Conservation (phyloP, 2,888 invertebrate species). For the Lycaena phlaeas region DNA sequence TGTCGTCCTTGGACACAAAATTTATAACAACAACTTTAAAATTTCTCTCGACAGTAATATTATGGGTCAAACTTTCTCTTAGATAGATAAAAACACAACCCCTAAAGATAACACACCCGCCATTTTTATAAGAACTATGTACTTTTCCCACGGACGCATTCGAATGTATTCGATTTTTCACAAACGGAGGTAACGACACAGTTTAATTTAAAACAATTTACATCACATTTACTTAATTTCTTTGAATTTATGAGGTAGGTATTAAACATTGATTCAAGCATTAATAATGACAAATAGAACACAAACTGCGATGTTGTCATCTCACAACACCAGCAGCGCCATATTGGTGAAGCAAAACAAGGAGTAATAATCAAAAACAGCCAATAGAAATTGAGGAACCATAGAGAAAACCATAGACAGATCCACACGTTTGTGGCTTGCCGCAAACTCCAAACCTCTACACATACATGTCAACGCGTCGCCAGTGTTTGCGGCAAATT, state of each 20-base stretch:
- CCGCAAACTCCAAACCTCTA: too few species aligned
- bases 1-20: constrained; percentile 32
- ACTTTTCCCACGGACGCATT: constrained; percentile 53
- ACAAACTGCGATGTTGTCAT: constrained; percentile 73
- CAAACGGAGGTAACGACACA: constrained; percentile 25
- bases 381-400: constrained; percentile 14
- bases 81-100: constrained; percentile 63
- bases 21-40: constrained; percentile 24
- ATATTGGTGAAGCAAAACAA: constrained; percentile 56
- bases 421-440: too few species aligned
- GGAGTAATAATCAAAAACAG: constrained; percentile 21
- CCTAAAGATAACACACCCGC: constrained; percentile 71
- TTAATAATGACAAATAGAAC: constrained; percentile 55
- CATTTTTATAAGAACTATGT: constrained; percentile 66
- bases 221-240: constrained; percentile 39
- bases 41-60: constrained; percentile 30
- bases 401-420: constrained; percentile 11
- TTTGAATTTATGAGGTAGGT: constrained; percentile 59
- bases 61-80: constrained; percentile 41
- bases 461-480: too few species aligned
- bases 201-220: constrained; percentile 33
- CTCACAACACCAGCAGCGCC: constrained; percentile 70
- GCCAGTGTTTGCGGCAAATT: too few species aligned
- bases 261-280: constrained; percentile 39
- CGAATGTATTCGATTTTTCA: constrained; percentile 24